phyloP scores from a whole-genome alignment of 2,797 vertebrate species.

The Phataginus tetradactyla region DNA sequence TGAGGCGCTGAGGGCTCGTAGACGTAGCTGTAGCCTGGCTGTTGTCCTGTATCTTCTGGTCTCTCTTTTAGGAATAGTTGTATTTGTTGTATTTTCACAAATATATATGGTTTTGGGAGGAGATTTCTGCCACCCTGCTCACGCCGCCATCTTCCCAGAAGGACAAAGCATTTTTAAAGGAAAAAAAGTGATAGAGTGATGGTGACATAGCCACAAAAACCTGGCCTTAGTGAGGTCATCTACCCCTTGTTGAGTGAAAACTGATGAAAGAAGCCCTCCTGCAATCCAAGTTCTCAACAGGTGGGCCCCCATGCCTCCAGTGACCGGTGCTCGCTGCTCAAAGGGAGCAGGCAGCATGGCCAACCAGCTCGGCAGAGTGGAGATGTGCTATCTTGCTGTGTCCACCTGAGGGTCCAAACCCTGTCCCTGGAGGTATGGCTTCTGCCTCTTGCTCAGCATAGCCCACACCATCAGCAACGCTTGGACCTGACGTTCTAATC shows the following conservation, averaged over 20 bases:
- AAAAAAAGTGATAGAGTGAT: background rate
- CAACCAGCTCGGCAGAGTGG: background rate
- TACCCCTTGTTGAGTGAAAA: background rate
- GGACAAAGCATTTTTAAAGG: background rate
- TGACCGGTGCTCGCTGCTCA: background rate
- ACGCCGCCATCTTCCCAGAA: too few species aligned
- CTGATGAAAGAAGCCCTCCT: background rate
- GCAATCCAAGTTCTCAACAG: background rate
- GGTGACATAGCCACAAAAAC: background rate
- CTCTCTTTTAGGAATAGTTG: too few species aligned
- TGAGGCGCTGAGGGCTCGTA: too few species aligned
- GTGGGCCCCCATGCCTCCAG: background rate
- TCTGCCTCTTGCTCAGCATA: background rate
- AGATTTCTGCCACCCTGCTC: too few species aligned
- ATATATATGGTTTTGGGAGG: too few species aligned
- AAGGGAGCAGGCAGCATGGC: background rate
- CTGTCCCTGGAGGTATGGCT: background rate
- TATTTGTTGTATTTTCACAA: too few species aligned
- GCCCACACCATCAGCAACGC: background rate
- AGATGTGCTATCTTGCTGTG: background rate
- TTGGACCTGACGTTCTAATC: background rate
- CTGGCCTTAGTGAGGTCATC: background rate
- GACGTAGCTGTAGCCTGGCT: too few species aligned
- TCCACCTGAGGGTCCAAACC: background rate
- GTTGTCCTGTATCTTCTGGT: too few species aligned